Conservation (phyloP, 2,113 vertebrate genomes). For the Salvelinus alpinus region DNA sequence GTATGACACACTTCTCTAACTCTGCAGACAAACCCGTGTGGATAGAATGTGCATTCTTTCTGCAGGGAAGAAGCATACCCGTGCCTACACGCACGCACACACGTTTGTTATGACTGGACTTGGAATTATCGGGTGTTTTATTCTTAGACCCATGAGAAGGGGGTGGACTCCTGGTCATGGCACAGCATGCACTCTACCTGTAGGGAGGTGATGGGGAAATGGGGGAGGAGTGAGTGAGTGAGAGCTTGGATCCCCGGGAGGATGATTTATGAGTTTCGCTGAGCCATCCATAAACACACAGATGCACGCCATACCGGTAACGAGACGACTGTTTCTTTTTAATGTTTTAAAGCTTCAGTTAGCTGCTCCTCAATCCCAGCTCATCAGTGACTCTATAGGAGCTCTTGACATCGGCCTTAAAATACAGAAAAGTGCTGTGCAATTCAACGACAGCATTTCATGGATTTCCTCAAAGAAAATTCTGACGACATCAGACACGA, state of each 20-base stretch:
- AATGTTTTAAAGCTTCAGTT: background rate
- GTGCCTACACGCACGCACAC: too few species aligned
- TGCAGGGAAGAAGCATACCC: too few species aligned
- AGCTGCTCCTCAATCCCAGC: background rate
- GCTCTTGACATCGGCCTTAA: background rate
- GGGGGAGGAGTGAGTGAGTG: too few species aligned
- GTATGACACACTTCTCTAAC: too few species aligned
- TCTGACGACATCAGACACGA: background rate
- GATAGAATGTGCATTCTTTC: too few species aligned
- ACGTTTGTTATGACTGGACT: too few species aligned
- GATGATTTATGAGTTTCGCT: constrained; percentile 66
- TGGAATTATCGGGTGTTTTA: too few species aligned
- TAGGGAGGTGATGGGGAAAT: background rate
- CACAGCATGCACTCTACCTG: background rate
- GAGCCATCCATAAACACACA: constrained; percentile 45
- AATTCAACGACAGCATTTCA: background rate
- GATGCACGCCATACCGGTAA: background rate
- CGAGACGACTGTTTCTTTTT: background rate
- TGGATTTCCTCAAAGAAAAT: background rate
- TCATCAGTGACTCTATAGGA: background rate
- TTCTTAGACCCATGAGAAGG: too few species aligned
- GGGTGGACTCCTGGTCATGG: too few species aligned
- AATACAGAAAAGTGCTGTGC: background rate
- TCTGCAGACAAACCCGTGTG: too few species aligned
- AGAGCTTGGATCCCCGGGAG: constrained; percentile 59